Evolutionary conservation across 2,797 vertebrate genomes (phyloP).

Genomic region (Erithacus rubecula): DNA sequence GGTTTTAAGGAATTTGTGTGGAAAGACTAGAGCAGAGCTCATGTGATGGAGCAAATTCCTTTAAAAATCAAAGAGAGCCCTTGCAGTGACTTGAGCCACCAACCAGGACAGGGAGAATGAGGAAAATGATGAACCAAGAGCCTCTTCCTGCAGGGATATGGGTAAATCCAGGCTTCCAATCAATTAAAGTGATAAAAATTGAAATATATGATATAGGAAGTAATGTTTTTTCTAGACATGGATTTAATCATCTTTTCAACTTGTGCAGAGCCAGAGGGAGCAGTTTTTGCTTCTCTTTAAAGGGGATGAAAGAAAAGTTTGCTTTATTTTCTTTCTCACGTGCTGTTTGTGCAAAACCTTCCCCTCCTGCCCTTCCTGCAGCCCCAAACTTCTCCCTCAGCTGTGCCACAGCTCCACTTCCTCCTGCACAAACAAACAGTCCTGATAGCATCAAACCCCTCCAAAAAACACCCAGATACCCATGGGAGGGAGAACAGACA

Average conservation of each 20-base stretch:
- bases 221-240: neutral
- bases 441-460: neutral
- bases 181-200: neutral
- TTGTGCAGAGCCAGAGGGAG: neutral
- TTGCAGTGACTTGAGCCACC: neutral
- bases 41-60: neutral
- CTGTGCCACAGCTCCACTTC: neutral
- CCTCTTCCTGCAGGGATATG: neutral
- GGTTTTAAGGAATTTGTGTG: neutral
- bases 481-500: neutral
- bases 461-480: neutral
- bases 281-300: neutral
- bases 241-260: neutral
- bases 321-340: neutral
- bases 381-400: neutral
- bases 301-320: neutral
- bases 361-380: neutral
- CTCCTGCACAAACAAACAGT: neutral
- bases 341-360: conserved; percentile 2
- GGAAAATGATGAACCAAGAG: neutral
- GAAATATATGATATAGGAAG: neutral
- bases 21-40: neutral
- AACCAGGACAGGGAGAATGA: neutral
- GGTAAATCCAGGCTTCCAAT: neutral
- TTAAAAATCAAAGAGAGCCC: neutral